Evolutionary conservation across 2,888 invertebrate genomes (phyloP), one percentile per base, ranked within the genome.

Genomic region (Microchrysa polita): DNA sequence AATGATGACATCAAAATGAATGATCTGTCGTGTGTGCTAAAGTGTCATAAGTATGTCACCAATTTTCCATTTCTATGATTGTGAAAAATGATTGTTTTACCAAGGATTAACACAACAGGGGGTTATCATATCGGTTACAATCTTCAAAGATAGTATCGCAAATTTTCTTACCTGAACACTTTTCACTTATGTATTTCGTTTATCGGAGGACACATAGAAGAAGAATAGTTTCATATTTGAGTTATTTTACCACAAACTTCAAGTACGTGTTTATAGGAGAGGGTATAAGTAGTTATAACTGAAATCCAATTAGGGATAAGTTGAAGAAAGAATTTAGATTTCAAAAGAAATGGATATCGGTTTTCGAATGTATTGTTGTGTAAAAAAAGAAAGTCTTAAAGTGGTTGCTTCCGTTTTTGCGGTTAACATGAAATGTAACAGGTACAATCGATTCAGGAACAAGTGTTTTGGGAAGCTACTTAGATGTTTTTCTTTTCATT

Each of bases 321-420:
- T 18, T 20, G 18, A 53, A 53, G 14, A 52, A 34, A 2, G 27
- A 2, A 34, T 34, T 34, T 34, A 2, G 27, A 34, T 5, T 34
- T 34, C 4, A 34, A 18, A 52, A 52, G 52, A 10, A 52, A 5
- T 52, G 59, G 5, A 22, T 14, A 60, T 60, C 27, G 27, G 7
- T 60, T 60, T 60, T 60, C 27, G 4, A 53, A 53, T 16, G 16
- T 20, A 18, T 60, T 60, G 18, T 23, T 60, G 9, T 60, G 27
- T n/a, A 22, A 22, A 34, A 34, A 34, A 5, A 7, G 27, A 34
- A 34, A 34, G 42, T n/a, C 60, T 22, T 12, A 59, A 67, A 73
- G 73, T 73, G 42, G 65, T 40, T 73, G 44, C 65, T 73, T 73
- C 73, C 73, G 73, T 73, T 73, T 48, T 65, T 73, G 73, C 73